Percentiles rank a stretch among this genome's conserved stretches.
Evolutionary conservation across 1,140 invertebrate species (phyloP).

Genomic region (Drosophila suzukii): DNA sequence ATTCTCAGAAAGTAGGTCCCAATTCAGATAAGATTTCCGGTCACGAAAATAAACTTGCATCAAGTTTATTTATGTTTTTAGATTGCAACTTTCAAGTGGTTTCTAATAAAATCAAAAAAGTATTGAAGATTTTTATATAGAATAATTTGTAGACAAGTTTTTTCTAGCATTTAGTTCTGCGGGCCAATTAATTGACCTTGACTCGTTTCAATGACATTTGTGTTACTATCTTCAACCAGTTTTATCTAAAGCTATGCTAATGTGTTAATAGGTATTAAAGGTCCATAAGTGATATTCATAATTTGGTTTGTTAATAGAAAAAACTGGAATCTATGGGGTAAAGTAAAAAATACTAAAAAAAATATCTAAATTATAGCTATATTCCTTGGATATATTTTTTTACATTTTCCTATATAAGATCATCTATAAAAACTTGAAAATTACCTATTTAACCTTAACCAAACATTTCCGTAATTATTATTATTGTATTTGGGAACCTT

Average conservation of each 20-base stretch:
- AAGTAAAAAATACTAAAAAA: neutral
- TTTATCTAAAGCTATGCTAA: conserved; percentile 20
- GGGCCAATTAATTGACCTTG: conserved; percentile 13
- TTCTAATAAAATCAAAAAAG: neutral
- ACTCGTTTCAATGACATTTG: conserved; percentile 21
- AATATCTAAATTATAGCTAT: no score
- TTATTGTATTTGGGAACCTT: conserved; percentile 5
- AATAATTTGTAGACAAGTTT: neutral
- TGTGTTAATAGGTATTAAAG: neutral
- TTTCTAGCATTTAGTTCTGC: neutral
- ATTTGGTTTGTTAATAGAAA: neutral
- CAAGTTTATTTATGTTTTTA: conserved; percentile 12
- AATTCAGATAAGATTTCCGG: conserved; percentile 17
- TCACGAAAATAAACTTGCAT: conserved; percentile 8
- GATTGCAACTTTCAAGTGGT: conserved; percentile 2
- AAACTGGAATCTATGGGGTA: neutral
- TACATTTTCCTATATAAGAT: no score
- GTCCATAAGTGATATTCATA: neutral
- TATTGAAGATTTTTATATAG: neutral
- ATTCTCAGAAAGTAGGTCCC: conserved; percentile 9
- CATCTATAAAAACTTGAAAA: neutral
- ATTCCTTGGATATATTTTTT: no score
- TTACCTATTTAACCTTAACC: neutral
- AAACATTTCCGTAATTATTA: conserved; percentile 12
- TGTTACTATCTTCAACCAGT: conserved; percentile 8